Conservation (phyloP, 2,797 vertebrate genomes). For the Distichodus sexfasciatus region DNA sequence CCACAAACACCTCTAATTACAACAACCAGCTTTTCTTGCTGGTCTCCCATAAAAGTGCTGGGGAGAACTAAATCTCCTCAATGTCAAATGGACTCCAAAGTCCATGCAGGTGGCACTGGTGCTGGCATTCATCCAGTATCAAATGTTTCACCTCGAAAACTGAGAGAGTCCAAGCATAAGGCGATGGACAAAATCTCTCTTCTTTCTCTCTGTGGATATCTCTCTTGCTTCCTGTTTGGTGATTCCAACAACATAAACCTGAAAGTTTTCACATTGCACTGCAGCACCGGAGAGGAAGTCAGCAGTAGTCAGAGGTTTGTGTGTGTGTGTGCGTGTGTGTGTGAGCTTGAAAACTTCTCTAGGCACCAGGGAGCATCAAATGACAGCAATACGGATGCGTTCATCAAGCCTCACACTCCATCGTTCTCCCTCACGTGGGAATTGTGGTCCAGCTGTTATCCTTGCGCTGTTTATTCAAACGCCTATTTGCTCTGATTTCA, state of each 20-base stretch:
- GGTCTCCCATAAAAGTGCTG: too few relatives aligned
- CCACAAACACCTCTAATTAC: too few relatives aligned
- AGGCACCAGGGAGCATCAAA: slow-evolving; percentile 31
- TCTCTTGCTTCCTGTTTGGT: too few relatives aligned
- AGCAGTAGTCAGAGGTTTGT: slow-evolving; percentile 18
- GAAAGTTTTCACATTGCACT: not conserved
- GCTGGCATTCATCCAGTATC: too few relatives aligned
- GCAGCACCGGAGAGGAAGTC: slow-evolving; percentile 1
- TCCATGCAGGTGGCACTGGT: too few relatives aligned
- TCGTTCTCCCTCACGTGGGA: slow-evolving; percentile 17
- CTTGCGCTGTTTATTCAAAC: slow-evolving; percentile 5
- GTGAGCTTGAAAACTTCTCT: too few relatives aligned
- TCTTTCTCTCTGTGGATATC: slow-evolving; percentile 10
- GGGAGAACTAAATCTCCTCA: too few relatives aligned
- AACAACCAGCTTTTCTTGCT: too few relatives aligned
- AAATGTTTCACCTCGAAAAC: too few relatives aligned
- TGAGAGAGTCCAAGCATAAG: not conserved
- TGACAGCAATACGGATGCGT: slow-evolving; percentile 23
- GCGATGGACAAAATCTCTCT: not conserved
- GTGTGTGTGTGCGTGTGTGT: not conserved
- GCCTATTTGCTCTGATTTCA: slow-evolving; percentile 30
- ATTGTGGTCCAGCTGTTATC: slow-evolving; percentile 38
- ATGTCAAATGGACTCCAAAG: too few relatives aligned
- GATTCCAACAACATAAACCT: too few relatives aligned
- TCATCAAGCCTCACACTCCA: slow-evolving; percentile 25